Percentiles rank a stretch among this genome's conserved stretches.
phyloP scores from a whole-genome alignment of 2,797 vertebrate genomes.

The Falco novaeseelandiae region DNA sequence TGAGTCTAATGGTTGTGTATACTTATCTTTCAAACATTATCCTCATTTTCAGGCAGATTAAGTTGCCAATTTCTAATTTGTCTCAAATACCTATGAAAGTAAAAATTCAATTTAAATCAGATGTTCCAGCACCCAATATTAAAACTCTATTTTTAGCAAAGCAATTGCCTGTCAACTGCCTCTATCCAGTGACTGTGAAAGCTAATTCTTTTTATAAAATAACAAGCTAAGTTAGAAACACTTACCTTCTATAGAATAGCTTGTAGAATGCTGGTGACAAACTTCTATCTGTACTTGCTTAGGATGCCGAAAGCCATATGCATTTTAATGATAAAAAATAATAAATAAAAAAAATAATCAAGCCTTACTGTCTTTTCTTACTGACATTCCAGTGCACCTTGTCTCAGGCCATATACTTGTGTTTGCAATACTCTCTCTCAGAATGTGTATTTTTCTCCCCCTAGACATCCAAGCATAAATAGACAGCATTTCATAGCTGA shows the following conservation, averaged over 20 bases:
- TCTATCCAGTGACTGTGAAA: not conserved
- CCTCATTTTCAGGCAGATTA: not conserved
- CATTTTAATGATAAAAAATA: not conserved
- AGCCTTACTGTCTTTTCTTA: not conserved
- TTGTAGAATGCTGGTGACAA: not conserved
- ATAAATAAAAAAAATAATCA: not conserved
- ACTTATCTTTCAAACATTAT: not conserved
- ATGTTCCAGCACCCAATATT: not conserved
- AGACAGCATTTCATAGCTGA: not conserved
- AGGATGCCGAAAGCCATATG: not conserved
- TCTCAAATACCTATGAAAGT: not conserved
- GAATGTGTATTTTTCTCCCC: not conserved
- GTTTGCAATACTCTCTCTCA: not conserved
- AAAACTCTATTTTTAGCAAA: not conserved
- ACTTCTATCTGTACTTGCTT: not conserved
- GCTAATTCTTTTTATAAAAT: not conserved
- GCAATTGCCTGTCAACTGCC: not conserved
- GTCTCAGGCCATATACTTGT: not conserved
- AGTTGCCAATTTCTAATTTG: not conserved
- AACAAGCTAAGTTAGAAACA: not conserved
- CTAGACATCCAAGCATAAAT: fast-evolving
- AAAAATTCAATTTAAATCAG: not conserved
- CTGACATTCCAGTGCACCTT: not conserved
- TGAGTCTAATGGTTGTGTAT: not conserved
- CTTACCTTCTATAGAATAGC: not conserved